Conservation (phyloP, 2,113 vertebrate genomes). For the Corydoras maculifer region DNA sequence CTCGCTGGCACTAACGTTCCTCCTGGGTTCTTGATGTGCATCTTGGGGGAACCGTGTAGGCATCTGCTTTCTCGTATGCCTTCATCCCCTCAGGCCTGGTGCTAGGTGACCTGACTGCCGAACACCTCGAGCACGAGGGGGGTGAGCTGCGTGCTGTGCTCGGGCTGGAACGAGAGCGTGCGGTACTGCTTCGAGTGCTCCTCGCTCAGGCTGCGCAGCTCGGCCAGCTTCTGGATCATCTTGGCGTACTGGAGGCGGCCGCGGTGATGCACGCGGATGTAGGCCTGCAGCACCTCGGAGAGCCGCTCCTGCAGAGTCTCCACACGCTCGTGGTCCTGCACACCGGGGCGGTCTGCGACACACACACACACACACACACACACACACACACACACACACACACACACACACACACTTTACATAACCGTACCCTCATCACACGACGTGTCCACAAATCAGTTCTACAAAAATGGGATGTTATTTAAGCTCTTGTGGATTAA, state of each 20-base stretch:
- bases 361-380: too few relatives aligned
- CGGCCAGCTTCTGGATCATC: constrained; percentile 97
- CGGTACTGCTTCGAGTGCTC: constrained; percentile 96
- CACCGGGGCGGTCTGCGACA: constrained; percentile 80
- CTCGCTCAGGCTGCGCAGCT: constrained; percentile 93
- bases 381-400: too few relatives aligned
- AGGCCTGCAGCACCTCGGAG: constrained; percentile 86
- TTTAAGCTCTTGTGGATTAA: too few relatives aligned
- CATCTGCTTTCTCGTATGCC: constrained; percentile 31
- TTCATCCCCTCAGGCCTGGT: constrained; percentile 35
- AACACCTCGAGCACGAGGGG: constrained; percentile 93
- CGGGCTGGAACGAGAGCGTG: constrained; percentile 84
- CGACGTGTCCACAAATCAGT: too few relatives aligned
- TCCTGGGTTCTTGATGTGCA: constrained; percentile 12
- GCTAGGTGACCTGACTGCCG: constrained; percentile 86
- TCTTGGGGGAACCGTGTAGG: constrained; percentile 36
- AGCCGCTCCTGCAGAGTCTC: constrained; percentile 86
- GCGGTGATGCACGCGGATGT: constrained; percentile 84
- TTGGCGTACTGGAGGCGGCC: constrained; percentile 86
- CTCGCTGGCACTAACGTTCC: constrained; percentile 11
- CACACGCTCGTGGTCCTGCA: constrained; percentile 78
- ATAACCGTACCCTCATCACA: too few relatives aligned
- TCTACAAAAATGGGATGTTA: too few relatives aligned
- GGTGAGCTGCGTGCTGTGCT: constrained; percentile 92
- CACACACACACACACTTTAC: too few relatives aligned